Evolutionary conservation across 2,888 invertebrate species (phyloP).

Genomic region (Drosophila atroscutellata): DNA sequence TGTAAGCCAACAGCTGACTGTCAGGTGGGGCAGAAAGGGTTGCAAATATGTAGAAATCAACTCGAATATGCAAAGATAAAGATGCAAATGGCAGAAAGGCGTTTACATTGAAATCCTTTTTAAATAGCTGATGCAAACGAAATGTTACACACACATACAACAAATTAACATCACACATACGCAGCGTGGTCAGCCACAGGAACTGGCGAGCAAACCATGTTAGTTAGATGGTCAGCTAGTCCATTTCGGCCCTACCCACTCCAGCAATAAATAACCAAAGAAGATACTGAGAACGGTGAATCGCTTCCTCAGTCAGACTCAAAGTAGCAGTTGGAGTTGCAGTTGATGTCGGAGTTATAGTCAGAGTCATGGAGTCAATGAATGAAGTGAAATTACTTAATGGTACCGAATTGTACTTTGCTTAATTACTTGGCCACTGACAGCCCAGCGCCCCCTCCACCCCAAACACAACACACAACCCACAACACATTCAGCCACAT

Average conservation of each 20-base stretch:
- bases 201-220: constrained; percentile 20
- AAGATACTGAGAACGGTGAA: constrained; percentile 15
- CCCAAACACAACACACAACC: constrained; percentile 11
- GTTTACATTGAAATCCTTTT: constrained; percentile 62
- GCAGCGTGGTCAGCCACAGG: constrained; percentile 46
- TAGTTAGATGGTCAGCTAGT: constrained; percentile 56
- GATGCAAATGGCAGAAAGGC: constrained; percentile 12
- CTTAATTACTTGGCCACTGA: constrained; percentile 81
- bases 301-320: constrained; percentile 6
- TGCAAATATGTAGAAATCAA: constrained; percentile 48
- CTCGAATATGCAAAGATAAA: constrained; percentile 13
- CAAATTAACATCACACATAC: constrained; percentile 50
- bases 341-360: constrained; percentile 14
- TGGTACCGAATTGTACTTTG: constrained; percentile 82
- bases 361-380: constrained; percentile 63
- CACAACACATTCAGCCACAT: constrained; percentile 38
- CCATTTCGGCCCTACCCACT: constrained; percentile 60
- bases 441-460: constrained; percentile 35
- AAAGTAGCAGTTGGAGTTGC: constrained; percentile 10
- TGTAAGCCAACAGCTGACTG: constrained; percentile 7
- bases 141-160: constrained; percentile 40
- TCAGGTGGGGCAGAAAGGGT: constrained; percentile 11
- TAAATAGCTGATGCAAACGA: constrained; percentile 55
- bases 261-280: constrained; percentile 76
- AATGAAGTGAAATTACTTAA: constrained; percentile 80